phyloP scores from a whole-genome alignment of 2,888 invertebrate species.

The Sphinx pinastri region DNA sequence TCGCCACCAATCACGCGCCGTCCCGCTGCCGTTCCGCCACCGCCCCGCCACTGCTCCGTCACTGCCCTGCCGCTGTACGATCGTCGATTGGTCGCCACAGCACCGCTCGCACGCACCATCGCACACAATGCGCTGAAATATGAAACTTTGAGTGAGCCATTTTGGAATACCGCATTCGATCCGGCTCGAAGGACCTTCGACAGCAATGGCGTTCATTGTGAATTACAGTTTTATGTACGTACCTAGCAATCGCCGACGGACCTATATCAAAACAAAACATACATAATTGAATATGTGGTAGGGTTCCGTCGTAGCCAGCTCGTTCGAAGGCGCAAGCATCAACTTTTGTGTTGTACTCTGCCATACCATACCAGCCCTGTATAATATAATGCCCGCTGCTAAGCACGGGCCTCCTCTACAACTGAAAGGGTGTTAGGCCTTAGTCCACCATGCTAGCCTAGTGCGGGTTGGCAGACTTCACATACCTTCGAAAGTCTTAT shows the following conservation, averaged over 20 bases:
- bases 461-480: too few relatives aligned
- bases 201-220: neutral
- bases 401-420: too few relatives aligned
- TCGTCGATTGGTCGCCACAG: conserved; percentile 45
- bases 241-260: neutral
- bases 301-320: too few relatives aligned
- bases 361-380: too few relatives aligned
- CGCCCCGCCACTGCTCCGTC: conserved; percentile 42
- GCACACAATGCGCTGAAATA: conserved; percentile 70
- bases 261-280: neutral
- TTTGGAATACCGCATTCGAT: conserved; percentile 55
- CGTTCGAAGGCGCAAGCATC: too few relatives aligned
- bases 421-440: too few relatives aligned
- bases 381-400: too few relatives aligned
- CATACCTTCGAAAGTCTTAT: too few relatives aligned
- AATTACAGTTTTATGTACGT: conserved; percentile 1
- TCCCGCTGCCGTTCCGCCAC: conserved; percentile 35
- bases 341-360: too few relatives aligned
- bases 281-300: neutral
- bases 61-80: conserved; percentile 40
- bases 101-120: conserved; percentile 50
- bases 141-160: conserved; percentile 54
- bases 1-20: conserved; percentile 48
- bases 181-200: conserved; percentile 42
- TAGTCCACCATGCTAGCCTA: too few relatives aligned